phyloP scores from a whole-genome alignment of 2,797 vertebrate species.

The Bovichtus diacanthus region DNA sequence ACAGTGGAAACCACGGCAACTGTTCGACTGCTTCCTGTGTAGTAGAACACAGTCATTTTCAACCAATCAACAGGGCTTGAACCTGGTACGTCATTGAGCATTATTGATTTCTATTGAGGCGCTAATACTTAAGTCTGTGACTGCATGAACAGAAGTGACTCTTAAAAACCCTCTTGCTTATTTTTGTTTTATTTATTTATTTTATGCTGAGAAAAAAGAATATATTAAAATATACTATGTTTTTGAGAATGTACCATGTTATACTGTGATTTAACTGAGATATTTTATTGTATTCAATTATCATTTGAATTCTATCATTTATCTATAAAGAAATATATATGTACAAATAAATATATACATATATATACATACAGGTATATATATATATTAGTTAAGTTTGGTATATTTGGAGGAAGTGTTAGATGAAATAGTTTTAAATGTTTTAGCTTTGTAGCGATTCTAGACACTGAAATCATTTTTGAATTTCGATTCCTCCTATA shows the following conservation, averaged over 20 bases:
- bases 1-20: slow-evolving; percentile 69
- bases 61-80: slow-evolving; percentile 80
- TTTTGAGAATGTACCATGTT: slow-evolving; percentile 91
- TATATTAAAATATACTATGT: slow-evolving; percentile 89
- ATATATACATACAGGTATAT: slow-evolving; percentile 85
- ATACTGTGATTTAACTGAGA: slow-evolving; percentile 90
- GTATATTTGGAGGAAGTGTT: slow-evolving; percentile 90
- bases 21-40: slow-evolving; percentile 73
- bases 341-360: slow-evolving; percentile 87
- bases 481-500: slow-evolving; percentile 90
- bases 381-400: slow-evolving; percentile 89
- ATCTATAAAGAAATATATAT: slow-evolving; percentile 88
- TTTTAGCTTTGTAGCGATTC: slow-evolving; percentile 91
- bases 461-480: slow-evolving; percentile 89
- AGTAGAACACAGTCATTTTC: slow-evolving; percentile 70
- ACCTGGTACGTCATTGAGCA: slow-evolving; percentile 84
- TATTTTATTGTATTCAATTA: slow-evolving; percentile 89
- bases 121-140: slow-evolving; percentile 89
- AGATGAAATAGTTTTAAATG: slow-evolving; percentile 90
- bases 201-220: slow-evolving; percentile 83
- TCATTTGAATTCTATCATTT: slow-evolving; percentile 87
- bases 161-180: slow-evolving; percentile 85
- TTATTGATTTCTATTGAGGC: slow-evolving; percentile 80
- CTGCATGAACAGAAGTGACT: slow-evolving; percentile 89
- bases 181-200: slow-evolving; percentile 74